phyloP scores from a whole-genome alignment of 2,888 invertebrate species.

The Leptarthrus brevirostris region DNA sequence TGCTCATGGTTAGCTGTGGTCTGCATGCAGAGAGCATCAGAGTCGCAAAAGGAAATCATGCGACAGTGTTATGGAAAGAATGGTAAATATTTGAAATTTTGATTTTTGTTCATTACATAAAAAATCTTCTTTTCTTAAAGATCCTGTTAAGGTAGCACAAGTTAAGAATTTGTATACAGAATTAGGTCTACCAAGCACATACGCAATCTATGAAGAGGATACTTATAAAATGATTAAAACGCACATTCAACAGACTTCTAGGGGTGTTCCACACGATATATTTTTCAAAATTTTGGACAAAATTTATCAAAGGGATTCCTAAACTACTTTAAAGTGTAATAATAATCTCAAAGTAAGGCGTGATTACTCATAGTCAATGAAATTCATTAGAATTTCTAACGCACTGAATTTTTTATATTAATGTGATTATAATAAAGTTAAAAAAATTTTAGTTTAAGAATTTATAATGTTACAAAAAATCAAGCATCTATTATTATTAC shows the following conservation, averaged over 20 bases:
- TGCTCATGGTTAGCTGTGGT: conserved; percentile 95
- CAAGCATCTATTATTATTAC: too few relatives aligned
- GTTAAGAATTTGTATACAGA: conserved; percentile 83
- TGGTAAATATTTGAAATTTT: conserved; percentile 57
- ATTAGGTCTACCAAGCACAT: conserved; percentile 80
- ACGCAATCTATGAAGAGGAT: conserved; percentile 84
- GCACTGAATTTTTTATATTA: conserved; percentile 14
- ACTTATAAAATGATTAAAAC: conserved; percentile 83
- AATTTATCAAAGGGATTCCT: conserved; percentile 79
- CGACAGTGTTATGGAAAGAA: conserved; percentile 80
- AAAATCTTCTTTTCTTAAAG: conserved; percentile 58
- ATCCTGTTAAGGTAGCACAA: conserved; percentile 74
- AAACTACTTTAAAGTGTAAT: conserved; percentile 58
- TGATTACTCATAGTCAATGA: conserved; percentile 11
- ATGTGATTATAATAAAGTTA: not conserved
- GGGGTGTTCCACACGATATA: conserved; percentile 82
- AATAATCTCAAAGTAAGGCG: not conserved
- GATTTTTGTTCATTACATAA: not conserved
- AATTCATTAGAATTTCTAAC: conserved; percentile 10
- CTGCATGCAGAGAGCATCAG: conserved; percentile 82
- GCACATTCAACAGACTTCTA: conserved; percentile 85
- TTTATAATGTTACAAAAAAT: too few relatives aligned
- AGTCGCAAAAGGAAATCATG: conserved; percentile 78
- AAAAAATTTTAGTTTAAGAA: too few relatives aligned
- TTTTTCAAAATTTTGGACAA: conserved; percentile 86